A percentile compares a stretch with the other conserved stretches of the same genome.
phyloP scores from a whole-genome alignment of 2,888 invertebrate genomes.

The Ceratothoa steindachneri region DNA sequence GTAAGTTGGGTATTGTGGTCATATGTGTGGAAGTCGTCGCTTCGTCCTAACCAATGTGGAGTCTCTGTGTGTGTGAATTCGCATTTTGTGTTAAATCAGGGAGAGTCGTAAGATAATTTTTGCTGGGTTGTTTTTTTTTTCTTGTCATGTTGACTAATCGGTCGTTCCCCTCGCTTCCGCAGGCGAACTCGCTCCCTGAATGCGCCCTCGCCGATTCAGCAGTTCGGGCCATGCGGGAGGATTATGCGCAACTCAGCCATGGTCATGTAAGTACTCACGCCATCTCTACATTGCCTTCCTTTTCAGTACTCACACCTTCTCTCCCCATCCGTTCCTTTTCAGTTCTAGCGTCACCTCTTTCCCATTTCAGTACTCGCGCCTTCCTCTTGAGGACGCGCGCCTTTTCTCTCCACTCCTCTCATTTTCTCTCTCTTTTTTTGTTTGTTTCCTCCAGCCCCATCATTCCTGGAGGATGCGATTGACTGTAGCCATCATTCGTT shows the following conservation, averaged over 20 bases:
- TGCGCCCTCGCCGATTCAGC: slow-evolving; percentile 92
- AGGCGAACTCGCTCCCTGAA: slow-evolving; percentile 92
- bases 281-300: background rate
- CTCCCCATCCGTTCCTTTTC: background rate
- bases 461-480: too few species aligned
- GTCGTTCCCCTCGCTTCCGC: slow-evolving; percentile 57
- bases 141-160: too few species aligned
- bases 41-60: too few species aligned
- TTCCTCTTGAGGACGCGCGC: background rate
- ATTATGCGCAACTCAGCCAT: slow-evolving; percentile 94
- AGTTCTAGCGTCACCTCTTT: background rate
- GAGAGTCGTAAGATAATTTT: too few species aligned
- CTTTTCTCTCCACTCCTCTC: slow-evolving; percentile 6
- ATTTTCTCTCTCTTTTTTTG: slow-evolving; percentile 13
- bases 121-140: too few species aligned
- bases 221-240: slow-evolving; percentile 96
- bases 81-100: too few species aligned
- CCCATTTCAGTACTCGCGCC: background rate
- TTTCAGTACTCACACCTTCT: background rate
- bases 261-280: slow-evolving; percentile 90
- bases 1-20: too few species aligned
- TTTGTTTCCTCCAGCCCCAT: background rate
- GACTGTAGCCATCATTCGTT: too few species aligned
- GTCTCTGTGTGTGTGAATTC: too few species aligned
- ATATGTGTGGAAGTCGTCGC: too few species aligned